phyloP scores from a whole-genome alignment of 23 tunicate species.

The Diplosoma virens region DNA sequence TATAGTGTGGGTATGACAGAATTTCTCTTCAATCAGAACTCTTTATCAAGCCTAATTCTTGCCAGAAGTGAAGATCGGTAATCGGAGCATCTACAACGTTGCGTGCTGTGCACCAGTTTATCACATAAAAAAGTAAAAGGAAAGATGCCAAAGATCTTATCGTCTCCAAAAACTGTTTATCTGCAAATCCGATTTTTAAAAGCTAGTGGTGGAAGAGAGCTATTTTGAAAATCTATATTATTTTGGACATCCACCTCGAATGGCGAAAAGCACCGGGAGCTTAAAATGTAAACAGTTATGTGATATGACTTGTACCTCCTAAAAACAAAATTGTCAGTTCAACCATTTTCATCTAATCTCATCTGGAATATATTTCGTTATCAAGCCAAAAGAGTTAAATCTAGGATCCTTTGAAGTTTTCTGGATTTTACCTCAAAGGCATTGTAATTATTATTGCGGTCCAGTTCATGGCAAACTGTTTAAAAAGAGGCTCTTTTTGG shows the following conservation, averaged over 20 bases:
- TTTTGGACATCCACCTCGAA: constrained; percentile 1
- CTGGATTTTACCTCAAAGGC: neutral
- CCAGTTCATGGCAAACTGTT: neutral
- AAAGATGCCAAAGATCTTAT: neutral
- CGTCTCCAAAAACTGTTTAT: neutral
- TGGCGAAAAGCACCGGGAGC: constrained; percentile 16
- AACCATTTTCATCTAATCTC: constrained; percentile 8
- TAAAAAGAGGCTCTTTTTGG: neutral
- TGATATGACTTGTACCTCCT: neutral
- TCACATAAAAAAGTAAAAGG: constrained; percentile 12
- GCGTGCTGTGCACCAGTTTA: constrained; percentile 1
- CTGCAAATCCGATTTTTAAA: neutral
- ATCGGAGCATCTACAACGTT: neutral
- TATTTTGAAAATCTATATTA: neutral
- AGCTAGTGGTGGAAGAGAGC: constrained; percentile 2
- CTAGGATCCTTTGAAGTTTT: neutral
- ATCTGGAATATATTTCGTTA: neutral
- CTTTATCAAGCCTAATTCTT: neutral
- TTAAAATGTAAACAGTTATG: neutral
- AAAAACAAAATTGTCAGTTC: neutral
- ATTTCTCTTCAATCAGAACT: neutral
- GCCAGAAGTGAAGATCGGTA: neutral
- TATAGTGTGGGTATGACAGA: neutral
- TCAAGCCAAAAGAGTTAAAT: neutral
- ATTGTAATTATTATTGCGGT: too few relatives aligned